Percentiles rank a stretch among this genome's conserved stretches.
Evolutionary conservation across 2,113 vertebrate genomes (phyloP).

Genomic region (Syngnathus typhle): DNA sequence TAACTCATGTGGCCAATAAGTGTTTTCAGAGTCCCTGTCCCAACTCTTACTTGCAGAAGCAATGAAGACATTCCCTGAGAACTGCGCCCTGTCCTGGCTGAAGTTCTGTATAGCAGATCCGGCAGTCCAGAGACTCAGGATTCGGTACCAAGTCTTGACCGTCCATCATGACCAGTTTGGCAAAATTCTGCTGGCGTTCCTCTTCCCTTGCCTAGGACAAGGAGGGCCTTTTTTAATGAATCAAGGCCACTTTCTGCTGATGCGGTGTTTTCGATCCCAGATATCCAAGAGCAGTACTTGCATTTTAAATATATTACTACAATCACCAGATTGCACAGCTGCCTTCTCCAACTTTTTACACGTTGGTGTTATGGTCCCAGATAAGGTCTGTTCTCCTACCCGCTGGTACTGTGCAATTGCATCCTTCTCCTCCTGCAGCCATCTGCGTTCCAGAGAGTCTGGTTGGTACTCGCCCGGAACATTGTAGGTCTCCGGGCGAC

Average conservation of each 20-base stretch:
- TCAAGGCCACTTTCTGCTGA: too few species aligned
- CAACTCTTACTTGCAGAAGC: constrained; percentile 73
- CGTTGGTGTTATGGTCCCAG: not conserved
- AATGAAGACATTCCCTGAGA: constrained; percentile 81
- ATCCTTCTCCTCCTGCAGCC: constrained; percentile 75
- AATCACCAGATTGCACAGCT: not conserved
- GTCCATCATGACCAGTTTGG: constrained; percentile 73
- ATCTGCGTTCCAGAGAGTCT: constrained; percentile 60
- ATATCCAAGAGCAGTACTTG: not conserved
- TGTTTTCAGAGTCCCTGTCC: not conserved
- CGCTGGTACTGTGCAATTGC: constrained; percentile 70
- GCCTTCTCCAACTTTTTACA: not conserved
- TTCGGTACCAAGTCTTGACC: constrained; percentile 77
- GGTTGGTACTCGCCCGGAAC: constrained; percentile 58
- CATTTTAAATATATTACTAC: not conserved
- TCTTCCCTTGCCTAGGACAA: constrained; percentile 69
- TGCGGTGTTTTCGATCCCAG: not conserved
- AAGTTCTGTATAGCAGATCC: constrained; percentile 75
- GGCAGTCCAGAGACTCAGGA: constrained; percentile 74
- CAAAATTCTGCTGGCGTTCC: constrained; percentile 75
- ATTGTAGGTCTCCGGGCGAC: constrained; percentile 67
- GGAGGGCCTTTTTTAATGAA: not conserved
- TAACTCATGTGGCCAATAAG: not conserved
- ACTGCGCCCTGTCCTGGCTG: constrained; percentile 73
- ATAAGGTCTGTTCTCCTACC: constrained; percentile 44